A percentile compares a stretch with the other conserved stretches of the same genome.
Conservation (phyloP, 2,797 vertebrate species). For the Chaetophractus vellerosus region DNA sequence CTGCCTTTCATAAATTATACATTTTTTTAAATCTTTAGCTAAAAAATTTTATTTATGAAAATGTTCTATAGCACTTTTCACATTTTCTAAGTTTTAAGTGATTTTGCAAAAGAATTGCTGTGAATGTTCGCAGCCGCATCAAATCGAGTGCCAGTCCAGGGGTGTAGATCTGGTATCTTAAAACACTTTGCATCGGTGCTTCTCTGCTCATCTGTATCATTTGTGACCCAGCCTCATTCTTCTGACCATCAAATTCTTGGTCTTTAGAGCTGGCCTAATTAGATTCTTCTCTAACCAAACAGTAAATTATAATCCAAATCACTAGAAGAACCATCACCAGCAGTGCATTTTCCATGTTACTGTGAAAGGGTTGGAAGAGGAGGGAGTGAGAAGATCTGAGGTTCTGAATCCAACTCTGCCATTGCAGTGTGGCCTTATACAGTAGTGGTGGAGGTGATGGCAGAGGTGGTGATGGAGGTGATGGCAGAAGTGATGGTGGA, state of each 20-base stretch:
- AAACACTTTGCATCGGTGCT: not conserved
- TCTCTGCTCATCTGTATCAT: not conserved
- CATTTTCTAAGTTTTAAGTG: not conserved
- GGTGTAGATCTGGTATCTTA: not conserved
- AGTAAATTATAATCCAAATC: not conserved
- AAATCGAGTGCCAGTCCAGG: too few relatives aligned
- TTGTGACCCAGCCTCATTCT: not conserved
- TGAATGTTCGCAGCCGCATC: too few relatives aligned
- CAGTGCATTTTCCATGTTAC: not conserved
- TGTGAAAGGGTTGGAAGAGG: not conserved
- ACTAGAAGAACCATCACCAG: not conserved
- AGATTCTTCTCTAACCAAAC: not conserved
- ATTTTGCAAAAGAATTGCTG: accelerated
- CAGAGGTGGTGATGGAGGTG: not conserved
- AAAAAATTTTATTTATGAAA: not conserved
- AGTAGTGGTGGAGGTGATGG: not conserved
- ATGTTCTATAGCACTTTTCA: not conserved
- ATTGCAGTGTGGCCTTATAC: not conserved
- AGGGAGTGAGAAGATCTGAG: not conserved
- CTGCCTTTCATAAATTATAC: accelerated
- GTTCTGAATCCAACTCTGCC: not conserved
- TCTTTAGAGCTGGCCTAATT: not conserved
- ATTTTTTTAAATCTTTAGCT: not conserved
- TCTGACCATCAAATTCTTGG: not conserved
- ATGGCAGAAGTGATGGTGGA: not conserved